These are phyloP conservation scores for Dicyrtoma fusca DNA, from an alignment of 2,888 invertebrate genomes.

Conservation along the genomic window DNA sequence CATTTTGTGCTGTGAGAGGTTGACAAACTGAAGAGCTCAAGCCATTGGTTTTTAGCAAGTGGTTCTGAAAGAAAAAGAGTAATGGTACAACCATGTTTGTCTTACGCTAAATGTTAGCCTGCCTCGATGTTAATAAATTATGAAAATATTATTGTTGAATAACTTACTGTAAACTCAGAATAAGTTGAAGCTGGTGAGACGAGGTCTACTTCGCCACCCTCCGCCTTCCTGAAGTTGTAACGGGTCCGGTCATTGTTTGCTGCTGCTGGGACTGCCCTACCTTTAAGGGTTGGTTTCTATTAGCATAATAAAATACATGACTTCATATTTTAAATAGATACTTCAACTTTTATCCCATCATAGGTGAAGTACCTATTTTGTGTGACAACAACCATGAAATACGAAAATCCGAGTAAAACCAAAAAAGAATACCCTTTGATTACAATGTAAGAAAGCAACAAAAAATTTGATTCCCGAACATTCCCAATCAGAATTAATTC, in stretches of 20 bases:
- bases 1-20: slow-evolving; percentile 26
- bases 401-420: neutral
- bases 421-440: neutral
- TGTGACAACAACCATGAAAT: too few species aligned
- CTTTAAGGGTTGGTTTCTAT: slow-evolving; percentile 10
- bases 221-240: slow-evolving; percentile 2
- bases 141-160: neutral
- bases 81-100: neutral
- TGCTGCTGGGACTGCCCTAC: neutral
- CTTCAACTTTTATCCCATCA: neutral
- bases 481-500: too few species aligned
- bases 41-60: slow-evolving; percentile 20
- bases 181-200: slow-evolving; percentile 34
- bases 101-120: neutral
- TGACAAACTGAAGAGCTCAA: slow-evolving; percentile 35
- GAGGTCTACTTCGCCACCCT: slow-evolving; percentile 16
- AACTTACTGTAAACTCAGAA: slow-evolving; percentile 36
- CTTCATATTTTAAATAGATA: neutral
- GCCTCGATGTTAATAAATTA: neutral
- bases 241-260: slow-evolving; percentile 18
- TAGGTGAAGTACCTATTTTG: too few species aligned
- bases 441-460: neutral
- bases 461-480: too few species aligned
- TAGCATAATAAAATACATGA: neutral
- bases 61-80: slow-evolving; percentile 21